These are phyloP conservation scores for Poecilia picta DNA, from an alignment of 2,797 vertebrate species.

Conservation along the genomic window DNA sequence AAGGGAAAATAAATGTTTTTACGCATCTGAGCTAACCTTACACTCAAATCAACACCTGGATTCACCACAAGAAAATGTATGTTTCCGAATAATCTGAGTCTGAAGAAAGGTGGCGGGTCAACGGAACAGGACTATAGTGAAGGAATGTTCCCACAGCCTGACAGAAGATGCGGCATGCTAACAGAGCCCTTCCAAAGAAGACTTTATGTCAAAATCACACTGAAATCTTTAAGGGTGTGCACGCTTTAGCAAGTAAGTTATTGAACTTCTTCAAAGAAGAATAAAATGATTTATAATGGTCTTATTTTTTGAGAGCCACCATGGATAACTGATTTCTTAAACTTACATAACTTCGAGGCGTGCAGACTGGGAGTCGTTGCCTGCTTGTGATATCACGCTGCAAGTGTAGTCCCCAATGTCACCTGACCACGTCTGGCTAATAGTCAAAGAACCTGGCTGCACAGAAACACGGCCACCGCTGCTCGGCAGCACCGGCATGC, in stretches of 20 bases:
- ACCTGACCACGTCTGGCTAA: slow-evolving; percentile 96
- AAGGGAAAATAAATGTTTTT: background rate
- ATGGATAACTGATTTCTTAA: background rate
- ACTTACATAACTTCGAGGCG: slow-evolving; percentile 98
- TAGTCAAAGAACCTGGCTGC: slow-evolving; percentile 88
- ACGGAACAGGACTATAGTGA: background rate
- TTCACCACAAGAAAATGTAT: background rate
- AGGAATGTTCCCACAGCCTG: background rate
- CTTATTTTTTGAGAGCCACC: background rate
- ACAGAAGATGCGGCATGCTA: background rate
- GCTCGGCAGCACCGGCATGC: slow-evolving; percentile 75
- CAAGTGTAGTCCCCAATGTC: slow-evolving; percentile 97
- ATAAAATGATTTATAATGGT: background rate
- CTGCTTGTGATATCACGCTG: slow-evolving; percentile 87
- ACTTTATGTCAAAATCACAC: background rate
- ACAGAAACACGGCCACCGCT: slow-evolving; percentile 86
- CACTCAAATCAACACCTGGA: background rate
- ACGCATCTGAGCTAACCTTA: background rate
- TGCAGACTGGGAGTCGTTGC: slow-evolving; percentile 87
- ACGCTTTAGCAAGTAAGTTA: background rate
- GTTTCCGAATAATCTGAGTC: background rate
- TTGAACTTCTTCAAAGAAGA: background rate
- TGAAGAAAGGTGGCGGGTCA: background rate
- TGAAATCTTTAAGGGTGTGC: background rate
- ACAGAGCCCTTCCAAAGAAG: background rate